Conservation (phyloP, 2,113 vertebrate species). For the Colius striatus region DNA sequence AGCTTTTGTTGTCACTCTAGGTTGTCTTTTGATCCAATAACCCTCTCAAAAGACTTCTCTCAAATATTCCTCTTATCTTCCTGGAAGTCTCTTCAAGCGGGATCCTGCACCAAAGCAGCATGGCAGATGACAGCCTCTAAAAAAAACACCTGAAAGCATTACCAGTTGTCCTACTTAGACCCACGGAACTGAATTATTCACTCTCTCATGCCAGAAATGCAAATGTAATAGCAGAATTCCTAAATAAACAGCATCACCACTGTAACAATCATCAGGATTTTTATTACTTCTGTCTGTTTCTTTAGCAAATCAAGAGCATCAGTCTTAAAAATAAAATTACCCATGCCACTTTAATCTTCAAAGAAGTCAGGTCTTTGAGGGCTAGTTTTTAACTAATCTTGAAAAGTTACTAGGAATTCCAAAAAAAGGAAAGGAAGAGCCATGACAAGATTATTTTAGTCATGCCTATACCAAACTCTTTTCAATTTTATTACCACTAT, state of each 20-base stretch:
- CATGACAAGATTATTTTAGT: neutral
- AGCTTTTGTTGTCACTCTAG: neutral
- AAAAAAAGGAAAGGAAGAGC: neutral
- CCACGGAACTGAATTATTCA: slow-evolving; percentile 15
- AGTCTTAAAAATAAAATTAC: no score
- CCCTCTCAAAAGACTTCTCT: neutral
- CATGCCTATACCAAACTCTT: neutral
- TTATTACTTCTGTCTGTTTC: neutral
- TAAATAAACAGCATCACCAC: slow-evolving; percentile 1
- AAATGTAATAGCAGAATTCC: neutral
- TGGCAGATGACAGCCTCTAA: neutral
- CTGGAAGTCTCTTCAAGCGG: neutral
- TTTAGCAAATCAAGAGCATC: neutral
- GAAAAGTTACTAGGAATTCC: neutral
- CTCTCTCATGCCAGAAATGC: neutral
- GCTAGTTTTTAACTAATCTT: neutral
- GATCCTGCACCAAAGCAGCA: neutral
- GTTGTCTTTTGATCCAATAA: neutral
- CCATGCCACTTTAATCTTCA: no score
- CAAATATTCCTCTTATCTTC: neutral
- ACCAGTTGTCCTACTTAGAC: neutral
- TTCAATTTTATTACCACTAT: neutral
- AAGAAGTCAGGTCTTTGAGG: neutral
- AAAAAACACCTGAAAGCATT: neutral
- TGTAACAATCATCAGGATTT: neutral